Base-by-base conservation (phyloP, 2,888 invertebrate species). In the Tenthredo notha region DNA sequence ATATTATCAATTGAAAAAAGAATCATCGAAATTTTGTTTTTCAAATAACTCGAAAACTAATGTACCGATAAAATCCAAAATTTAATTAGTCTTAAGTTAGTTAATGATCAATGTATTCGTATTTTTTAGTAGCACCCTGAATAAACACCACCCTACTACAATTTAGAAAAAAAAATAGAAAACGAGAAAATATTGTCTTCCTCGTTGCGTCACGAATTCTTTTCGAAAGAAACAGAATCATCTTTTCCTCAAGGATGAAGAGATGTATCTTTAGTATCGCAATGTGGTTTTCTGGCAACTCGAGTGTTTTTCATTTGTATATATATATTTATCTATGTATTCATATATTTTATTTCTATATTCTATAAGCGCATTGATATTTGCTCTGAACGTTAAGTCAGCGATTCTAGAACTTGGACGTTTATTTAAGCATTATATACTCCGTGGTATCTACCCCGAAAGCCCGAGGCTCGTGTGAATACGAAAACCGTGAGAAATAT, bases 401-500 rank as follows among this genome's bases (percentile, higher is more conserved):
- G 80, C 80, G 21, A 58, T 33, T 21, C 43, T 7, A 29, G 47
- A 83, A 65, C 67, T 70, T 25, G 83, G 29, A 47, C 83, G 65
- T 65, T 67, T 47, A 47, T 70, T 70, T 43, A 47, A 43, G 29
- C 47, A 70, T 70, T 83, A 47, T 70, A 18, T 67, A 65, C 43
- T 67, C 61, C 12, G 40, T 40, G 80, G 80, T 61, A 80, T 80
- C 80, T 25, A 21, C 61, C 61, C 61, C 21, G n/a, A 21, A n/a
- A n/a, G 15, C 40, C 72, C 10, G 43, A 43, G 72, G 72, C 72
- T 21, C 72, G 25, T 47, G 40, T 70, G 83, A 83, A 83, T 83
- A 70, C 83, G 67, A 47, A 83, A 83, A 70, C 67, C n/a, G 80
- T 67, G 80, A 29, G 18, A 83, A 83, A 83, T 50, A 83, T 83